Evolutionary conservation across 1,140 invertebrate genomes (phyloP).

Genomic region (Dendrolimus punctatus): DNA sequence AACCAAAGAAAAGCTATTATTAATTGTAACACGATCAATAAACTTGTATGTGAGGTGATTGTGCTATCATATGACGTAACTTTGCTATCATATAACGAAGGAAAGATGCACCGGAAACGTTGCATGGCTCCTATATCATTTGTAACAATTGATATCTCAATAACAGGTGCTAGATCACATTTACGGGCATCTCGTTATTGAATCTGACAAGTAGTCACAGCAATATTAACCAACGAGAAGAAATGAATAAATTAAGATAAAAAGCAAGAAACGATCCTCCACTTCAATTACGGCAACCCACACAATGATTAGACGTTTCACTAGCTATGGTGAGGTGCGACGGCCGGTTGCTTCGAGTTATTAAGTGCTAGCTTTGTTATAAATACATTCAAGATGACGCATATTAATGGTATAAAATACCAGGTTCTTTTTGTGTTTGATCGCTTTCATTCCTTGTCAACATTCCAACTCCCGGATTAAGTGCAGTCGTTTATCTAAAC

Average conservation of each 20-base stretch:
- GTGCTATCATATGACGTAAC: no score
- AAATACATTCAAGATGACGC: slow-evolving; percentile 58
- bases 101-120: no score
- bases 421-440: slow-evolving; percentile 44
- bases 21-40: slow-evolving; percentile 4
- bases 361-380: slow-evolving; percentile 62
- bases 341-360: slow-evolving; percentile 37
- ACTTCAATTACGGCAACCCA: slow-evolving; percentile 63
- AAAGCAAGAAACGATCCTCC: slow-evolving; percentile 46
- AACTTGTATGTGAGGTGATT: background rate
- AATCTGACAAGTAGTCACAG: slow-evolving; percentile 61
- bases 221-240: slow-evolving; percentile 52
- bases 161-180: slow-evolving; percentile 42
- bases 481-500: slow-evolving; percentile 50
- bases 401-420: slow-evolving; percentile 57
- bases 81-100: no score
- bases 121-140: slow-evolving; percentile 4
- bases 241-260: slow-evolving; percentile 69
- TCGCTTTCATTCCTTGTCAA: slow-evolving; percentile 52
- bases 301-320: slow-evolving; percentile 64
- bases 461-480: slow-evolving; percentile 60
- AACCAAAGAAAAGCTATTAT: slow-evolving; percentile 38
- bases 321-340: slow-evolving; percentile 31
- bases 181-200: slow-evolving; percentile 44
- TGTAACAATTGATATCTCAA: slow-evolving; percentile 8